Conservation (phyloP, 2,888 invertebrate genomes). For the Helleia helle region DNA sequence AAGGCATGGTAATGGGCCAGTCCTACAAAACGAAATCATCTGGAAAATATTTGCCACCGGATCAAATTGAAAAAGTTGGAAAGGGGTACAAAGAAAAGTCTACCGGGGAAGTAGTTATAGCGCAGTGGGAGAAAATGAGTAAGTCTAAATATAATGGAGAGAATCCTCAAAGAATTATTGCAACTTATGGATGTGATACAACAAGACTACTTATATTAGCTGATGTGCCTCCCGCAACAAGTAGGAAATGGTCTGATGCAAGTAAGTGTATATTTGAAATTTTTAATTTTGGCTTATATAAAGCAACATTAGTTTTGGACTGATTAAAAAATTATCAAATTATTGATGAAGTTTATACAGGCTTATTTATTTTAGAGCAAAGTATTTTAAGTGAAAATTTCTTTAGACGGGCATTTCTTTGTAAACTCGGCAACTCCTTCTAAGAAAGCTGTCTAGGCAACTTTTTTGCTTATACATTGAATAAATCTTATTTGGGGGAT, state of each 20-base stretch:
- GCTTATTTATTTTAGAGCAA: too few species aligned
- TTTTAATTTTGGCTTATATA: neutral
- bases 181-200: slow-evolving; percentile 90
- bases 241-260: slow-evolving; percentile 90
- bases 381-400: too few species aligned
- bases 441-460: too few species aligned
- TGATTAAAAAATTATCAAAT: too few species aligned
- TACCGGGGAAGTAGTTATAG: slow-evolving; percentile 79
- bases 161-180: slow-evolving; percentile 88
- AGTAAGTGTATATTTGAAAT: too few species aligned
- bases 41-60: slow-evolving; percentile 84
- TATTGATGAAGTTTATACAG: too few species aligned
- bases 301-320: slow-evolving; percentile 13
- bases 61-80: slow-evolving; percentile 76
- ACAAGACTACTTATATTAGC: slow-evolving; percentile 91
- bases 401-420: too few species aligned
- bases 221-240: slow-evolving; percentile 91
- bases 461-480: too few species aligned
- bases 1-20: slow-evolving; percentile 96
- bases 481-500: too few species aligned
- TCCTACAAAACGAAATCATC: slow-evolving; percentile 82
- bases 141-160: slow-evolving; percentile 98
- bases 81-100: slow-evolving; percentile 76
- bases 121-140: slow-evolving; percentile 98
- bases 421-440: too few species aligned